phyloP scores from a whole-genome alignment of 35 echinoderm and acorn worm species.

The Ophioderma brevispina region DNA sequence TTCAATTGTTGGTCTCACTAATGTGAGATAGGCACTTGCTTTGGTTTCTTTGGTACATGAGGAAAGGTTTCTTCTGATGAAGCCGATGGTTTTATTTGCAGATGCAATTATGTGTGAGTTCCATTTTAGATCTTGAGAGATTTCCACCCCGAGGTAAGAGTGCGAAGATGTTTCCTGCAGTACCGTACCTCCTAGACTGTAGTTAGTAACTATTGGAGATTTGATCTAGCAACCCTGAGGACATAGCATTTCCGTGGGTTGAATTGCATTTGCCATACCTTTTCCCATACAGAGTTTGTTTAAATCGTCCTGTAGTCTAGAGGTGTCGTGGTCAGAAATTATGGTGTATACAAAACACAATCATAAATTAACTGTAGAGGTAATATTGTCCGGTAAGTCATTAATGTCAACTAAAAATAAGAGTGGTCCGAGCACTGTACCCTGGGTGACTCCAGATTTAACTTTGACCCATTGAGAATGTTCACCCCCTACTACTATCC shows the following conservation, averaged over 20 bases:
- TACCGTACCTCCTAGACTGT: neutral
- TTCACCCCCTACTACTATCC: slow-evolving; percentile 13
- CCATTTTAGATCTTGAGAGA: neutral
- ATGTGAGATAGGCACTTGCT: neutral
- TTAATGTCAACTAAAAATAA: slow-evolving; percentile 56
- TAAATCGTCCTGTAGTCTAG: slow-evolving; percentile 54
- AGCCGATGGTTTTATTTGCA: neutral
- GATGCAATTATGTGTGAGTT: neutral
- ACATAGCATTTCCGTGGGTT: slow-evolving; percentile 14
- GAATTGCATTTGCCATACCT: slow-evolving; percentile 29
- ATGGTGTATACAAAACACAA: slow-evolving; percentile 37
- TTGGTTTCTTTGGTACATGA: neutral
- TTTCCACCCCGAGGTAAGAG: neutral
- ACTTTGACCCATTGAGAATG: slow-evolving; percentile 20
- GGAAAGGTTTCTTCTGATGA: neutral
- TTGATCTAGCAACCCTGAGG: neutral
- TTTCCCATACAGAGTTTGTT: slow-evolving; percentile 6
- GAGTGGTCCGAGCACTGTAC: slow-evolving; percentile 64
- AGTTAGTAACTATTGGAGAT: neutral
- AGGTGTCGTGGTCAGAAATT: neutral
- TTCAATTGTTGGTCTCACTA: neutral
- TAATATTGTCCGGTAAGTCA: slow-evolving; percentile 29
- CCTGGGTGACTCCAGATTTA: slow-evolving; percentile 58
- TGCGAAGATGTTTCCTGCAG: neutral
- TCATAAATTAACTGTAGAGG: slow-evolving; percentile 23